A percentile compares a stretch with the other conserved stretches of the same genome.
These are phyloP conservation scores for Lethrus apterus DNA, from an alignment of 1,140 invertebrate genomes.

Conservation along the genomic window DNA sequence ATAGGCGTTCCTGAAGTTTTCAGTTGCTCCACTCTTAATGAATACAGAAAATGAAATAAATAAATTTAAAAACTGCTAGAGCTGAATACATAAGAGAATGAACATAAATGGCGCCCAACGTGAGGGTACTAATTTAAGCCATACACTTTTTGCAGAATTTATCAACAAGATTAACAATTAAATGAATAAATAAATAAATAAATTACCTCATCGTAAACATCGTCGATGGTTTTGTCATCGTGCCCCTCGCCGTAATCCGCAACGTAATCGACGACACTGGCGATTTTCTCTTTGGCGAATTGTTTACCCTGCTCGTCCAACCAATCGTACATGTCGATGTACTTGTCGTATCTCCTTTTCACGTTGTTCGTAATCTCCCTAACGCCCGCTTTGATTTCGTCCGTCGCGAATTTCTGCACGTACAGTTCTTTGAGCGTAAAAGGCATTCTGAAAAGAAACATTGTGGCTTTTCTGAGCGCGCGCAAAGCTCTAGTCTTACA, in stretches of 20 bases:
- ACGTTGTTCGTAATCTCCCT: background rate
- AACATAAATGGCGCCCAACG: too few species aligned
- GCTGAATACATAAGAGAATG: too few species aligned
- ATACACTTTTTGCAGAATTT: too few species aligned
- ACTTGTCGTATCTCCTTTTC: constrained; percentile 3
- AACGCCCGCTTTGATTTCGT: background rate
- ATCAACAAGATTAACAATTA: too few species aligned
- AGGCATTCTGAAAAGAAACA: constrained; percentile 4
- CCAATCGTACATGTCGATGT: constrained; percentile 8
- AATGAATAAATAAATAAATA: too few species aligned
- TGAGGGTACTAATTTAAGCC: too few species aligned
- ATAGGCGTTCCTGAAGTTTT: too few species aligned
- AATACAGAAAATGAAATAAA: too few species aligned
- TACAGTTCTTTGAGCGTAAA: constrained; percentile 11
- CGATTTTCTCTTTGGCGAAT: constrained; percentile 7
- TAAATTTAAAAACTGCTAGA: too few species aligned
- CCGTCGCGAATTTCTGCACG: constrained; percentile 3
- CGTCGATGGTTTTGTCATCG: background rate
- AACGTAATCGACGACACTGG: constrained; percentile 4
- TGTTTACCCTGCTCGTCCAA: background rate
- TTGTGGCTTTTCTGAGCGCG: background rate
- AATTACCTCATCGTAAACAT: constrained; percentile 3
- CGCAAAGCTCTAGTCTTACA: background rate
- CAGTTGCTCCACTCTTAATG: too few species aligned
- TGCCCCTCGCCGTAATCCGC: constrained; percentile 1